These are phyloP conservation scores for Heliconius ethilla DNA, from an alignment of 2,888 invertebrate genomes.

Conservation along the genomic window DNA sequence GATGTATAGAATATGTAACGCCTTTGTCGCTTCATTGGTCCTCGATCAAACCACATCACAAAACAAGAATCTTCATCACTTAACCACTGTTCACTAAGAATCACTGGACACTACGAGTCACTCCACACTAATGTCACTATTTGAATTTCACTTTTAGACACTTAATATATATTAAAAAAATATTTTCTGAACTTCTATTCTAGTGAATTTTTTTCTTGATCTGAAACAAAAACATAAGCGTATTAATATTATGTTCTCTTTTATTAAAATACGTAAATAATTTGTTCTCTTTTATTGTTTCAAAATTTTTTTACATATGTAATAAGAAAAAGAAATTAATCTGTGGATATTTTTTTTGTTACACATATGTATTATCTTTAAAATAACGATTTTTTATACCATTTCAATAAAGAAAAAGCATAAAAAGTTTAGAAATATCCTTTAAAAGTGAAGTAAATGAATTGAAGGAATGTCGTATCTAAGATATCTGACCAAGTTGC, in stretches of 20 bases:
- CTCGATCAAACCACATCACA: conserved; percentile 57
- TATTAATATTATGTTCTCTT: no score
- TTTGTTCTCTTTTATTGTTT: no score
- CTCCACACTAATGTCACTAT: neutral
- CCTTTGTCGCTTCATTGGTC: conserved; percentile 75
- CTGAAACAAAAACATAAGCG: no score
- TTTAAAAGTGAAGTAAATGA: conserved; percentile 10
- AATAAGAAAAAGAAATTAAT: no score
- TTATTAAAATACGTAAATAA: no score
- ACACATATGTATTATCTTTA: no score
- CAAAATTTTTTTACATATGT: no score
- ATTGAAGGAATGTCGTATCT: conserved; percentile 16
- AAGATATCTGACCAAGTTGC: conserved; percentile 36
- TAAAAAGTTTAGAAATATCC: neutral
- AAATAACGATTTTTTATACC: no score
- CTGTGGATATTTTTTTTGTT: no score
- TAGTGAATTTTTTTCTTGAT: no score
- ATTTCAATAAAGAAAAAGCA: neutral
- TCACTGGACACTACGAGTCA: neutral
- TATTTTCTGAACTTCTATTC: no score
- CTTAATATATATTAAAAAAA: neutral
- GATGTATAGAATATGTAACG: conserved; percentile 45
- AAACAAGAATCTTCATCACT: conserved; percentile 22
- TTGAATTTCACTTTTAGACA: conserved; percentile 9
- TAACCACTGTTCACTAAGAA: neutral